Base-by-base conservation (phyloP, 2,888 invertebrate species). In the Melieria crassipennis region DNA sequence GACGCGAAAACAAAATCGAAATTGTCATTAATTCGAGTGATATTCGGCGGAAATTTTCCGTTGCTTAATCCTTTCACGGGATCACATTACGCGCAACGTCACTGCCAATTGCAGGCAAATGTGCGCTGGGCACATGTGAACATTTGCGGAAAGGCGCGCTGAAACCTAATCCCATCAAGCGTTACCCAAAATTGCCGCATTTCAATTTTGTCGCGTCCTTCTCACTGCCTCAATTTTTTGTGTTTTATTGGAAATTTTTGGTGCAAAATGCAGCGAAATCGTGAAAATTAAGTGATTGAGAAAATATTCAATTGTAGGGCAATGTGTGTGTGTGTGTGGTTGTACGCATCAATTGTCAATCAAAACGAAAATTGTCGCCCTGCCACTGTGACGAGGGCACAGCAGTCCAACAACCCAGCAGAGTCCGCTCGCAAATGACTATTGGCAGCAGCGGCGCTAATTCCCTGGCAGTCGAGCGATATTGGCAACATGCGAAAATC, bases 301-400 rank as follows among this genome's bases (percentile, higher is more conserved):
- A 86, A 86, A 80, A 83, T 82, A 86, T 86, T 85, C 82, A 84
- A 86, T 86, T 85, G 86, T 79, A 79, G 77, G 79, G 10, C 75
- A 73, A 61, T 56, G 57, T 30, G 13, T 46, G 10, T 48, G 56
- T 13, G 65, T 43, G 70, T 63, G 74, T 48, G 48, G 43, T 16
- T 43, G 60, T 69, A 55, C 70, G 74, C 77, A 73, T 68, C 81
- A 79, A 83, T 84, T 84, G 85, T 84, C 84, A 84, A 84, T 84
- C 83, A 85, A 80, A 74, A 62, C 48, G 65, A 13, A 56, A 70
- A 70, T 72, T 74, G 72, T 69, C 70, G 70, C 73, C 70, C 60
- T 50, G 30, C n/a, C 9, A 58, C 30, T 58, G n/a, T 45, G 68
- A 65, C 65, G 65, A 56, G 71, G 67, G 45, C 42, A 30, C 52